phyloP scores from a whole-genome alignment of 2,888 invertebrate genomes.

The Sericinus montela region DNA sequence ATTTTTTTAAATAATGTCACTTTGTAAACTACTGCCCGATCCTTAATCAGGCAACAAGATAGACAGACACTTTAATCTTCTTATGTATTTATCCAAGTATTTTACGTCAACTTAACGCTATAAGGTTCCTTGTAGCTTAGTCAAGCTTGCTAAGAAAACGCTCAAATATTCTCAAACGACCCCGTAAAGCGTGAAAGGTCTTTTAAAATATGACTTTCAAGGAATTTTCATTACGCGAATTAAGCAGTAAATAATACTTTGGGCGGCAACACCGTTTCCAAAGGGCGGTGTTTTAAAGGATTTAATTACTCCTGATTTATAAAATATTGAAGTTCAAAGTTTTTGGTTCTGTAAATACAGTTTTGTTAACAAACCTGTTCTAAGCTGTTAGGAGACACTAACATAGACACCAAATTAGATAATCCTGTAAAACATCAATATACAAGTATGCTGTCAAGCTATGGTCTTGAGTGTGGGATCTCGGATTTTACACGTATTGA shows the following conservation, averaged over 20 bases:
- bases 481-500: too few relatives aligned
- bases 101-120: slow-evolving; percentile 9
- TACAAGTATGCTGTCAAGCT: too few relatives aligned
- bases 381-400: too few relatives aligned
- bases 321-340: slow-evolving; percentile 10
- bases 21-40: too few relatives aligned
- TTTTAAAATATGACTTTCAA: slow-evolving; percentile 18
- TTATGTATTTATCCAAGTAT: slow-evolving; percentile 19
- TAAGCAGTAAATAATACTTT: slow-evolving; percentile 23
- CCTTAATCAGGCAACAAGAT: too few relatives aligned
- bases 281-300: slow-evolving; percentile 19
- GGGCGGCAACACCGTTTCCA: slow-evolving; percentile 11
- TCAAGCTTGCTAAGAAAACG: slow-evolving; percentile 8
- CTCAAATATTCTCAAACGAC: slow-evolving; percentile 1
- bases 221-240: slow-evolving; percentile 21
- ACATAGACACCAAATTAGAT: too few relatives aligned
- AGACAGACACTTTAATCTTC: slow-evolving; percentile 13
- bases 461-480: too few relatives aligned
- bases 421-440: too few relatives aligned
- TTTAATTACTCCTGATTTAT: slow-evolving; percentile 13
- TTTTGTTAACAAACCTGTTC: too few relatives aligned
- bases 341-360: background rate
- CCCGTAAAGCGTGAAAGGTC: slow-evolving; percentile 9
- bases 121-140: slow-evolving; percentile 15
- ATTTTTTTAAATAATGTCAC: too few relatives aligned